Evolutionary conservation across 1,140 invertebrate genomes (phyloP).

Genomic region (Odontomachus brunneus): DNA sequence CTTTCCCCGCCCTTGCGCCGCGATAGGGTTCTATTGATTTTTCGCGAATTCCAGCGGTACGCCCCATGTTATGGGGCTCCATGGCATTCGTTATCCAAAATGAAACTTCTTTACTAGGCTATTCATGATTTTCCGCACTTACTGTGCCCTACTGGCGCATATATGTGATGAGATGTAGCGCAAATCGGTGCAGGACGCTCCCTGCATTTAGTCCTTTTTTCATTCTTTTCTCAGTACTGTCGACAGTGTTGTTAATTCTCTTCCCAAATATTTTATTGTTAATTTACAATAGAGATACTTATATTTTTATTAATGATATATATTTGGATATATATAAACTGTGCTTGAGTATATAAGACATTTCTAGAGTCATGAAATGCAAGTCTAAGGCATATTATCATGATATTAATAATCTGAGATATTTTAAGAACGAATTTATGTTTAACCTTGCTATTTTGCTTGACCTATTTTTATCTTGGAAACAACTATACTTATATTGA

Average conservation of each 20-base stretch:
- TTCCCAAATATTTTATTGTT: neutral
- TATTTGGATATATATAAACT: neutral
- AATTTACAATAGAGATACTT: too few relatives aligned
- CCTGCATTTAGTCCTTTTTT: too few relatives aligned
- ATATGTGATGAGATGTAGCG: neutral
- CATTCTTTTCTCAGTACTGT: neutral
- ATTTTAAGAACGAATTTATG: neutral
- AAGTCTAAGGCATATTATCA: neutral
- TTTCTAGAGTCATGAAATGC: neutral
- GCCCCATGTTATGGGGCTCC: constrained; percentile 68
- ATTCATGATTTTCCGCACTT: neutral
- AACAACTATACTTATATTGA: too few relatives aligned
- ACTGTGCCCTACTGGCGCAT: too few relatives aligned
- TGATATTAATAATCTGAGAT: neutral
- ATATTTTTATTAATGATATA: too few relatives aligned
- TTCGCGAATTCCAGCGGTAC: constrained; percentile 77
- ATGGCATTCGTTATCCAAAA: neutral
- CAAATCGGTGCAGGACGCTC: too few relatives aligned
- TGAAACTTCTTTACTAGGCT: neutral
- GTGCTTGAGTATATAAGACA: constrained; percentile 3
- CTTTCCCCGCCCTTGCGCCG: constrained; percentile 54
- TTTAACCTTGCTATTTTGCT: too few relatives aligned
- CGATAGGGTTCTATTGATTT: constrained; percentile 85
- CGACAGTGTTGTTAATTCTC: neutral
- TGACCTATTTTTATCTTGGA: too few relatives aligned